A percentile compares a stretch with the other conserved stretches of the same genome.
phyloP scores from a whole-genome alignment of 1,140 invertebrate species.

The Ceratosolen fusciceps region DNA sequence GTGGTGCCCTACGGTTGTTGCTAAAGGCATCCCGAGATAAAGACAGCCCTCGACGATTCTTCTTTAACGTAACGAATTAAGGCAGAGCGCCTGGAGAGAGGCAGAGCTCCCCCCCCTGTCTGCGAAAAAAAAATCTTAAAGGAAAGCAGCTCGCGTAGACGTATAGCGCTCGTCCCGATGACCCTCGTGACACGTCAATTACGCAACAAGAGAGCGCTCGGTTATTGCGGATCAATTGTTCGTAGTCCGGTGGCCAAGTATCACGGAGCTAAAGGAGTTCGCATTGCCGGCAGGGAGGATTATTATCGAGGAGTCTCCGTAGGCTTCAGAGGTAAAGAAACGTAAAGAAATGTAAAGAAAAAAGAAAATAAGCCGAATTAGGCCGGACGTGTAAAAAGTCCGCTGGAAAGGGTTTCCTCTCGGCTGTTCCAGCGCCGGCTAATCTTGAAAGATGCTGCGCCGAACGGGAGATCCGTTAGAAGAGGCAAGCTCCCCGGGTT shows the following conservation, averaged over 20 bases:
- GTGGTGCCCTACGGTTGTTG: no score
- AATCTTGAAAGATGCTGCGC: constrained; percentile 44
- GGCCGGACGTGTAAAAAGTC: no score
- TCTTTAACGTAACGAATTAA: constrained; percentile 50
- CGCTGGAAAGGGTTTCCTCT: constrained; percentile 15
- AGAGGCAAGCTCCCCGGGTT: constrained; percentile 61
- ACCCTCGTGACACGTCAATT: no score
- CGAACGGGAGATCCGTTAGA: constrained; percentile 54
- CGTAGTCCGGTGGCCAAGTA: background rate
- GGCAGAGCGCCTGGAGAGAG: constrained; percentile 29
- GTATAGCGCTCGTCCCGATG: no score
- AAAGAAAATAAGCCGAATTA: no score
- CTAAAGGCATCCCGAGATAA: constrained; percentile 12
- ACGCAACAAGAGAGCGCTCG: no score
- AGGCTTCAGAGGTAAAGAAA: background rate
- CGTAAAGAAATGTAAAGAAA: no score
- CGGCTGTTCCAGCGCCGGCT: constrained; percentile 22
- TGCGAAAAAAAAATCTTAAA: constrained; percentile 9
- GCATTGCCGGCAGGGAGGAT: background rate
- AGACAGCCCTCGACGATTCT: constrained; percentile 47
- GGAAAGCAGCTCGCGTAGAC: no score
- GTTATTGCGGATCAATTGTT: no score
- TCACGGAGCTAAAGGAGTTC: no score
- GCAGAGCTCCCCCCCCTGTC: no score
- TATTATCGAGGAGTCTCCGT: background rate